Percentiles rank a stretch among this genome's conserved stretches.
phyloP scores from a whole-genome alignment of 35 echinoderm and acorn worm species.

The Chiridota heheva region DNA sequence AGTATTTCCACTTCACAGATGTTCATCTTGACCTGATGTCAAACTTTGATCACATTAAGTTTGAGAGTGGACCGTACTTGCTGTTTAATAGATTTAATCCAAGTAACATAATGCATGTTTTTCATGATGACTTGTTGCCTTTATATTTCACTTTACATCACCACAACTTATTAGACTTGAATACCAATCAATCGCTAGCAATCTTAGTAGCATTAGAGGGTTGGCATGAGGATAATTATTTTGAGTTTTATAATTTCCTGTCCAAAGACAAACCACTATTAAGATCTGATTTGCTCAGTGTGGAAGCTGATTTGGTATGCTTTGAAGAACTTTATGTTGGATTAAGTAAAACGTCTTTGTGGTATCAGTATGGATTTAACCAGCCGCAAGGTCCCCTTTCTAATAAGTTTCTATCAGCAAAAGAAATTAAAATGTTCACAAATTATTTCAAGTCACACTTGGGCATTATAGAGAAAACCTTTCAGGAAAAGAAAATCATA shows the following conservation, averaged over 20 bases:
- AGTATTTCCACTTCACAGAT: slow-evolving; percentile 88
- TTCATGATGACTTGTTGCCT: slow-evolving; percentile 92
- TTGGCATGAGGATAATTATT: slow-evolving; percentile 52
- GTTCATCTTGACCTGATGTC: slow-evolving; percentile 18
- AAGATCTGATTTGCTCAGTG: slow-evolving; percentile 52
- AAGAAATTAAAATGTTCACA: slow-evolving; percentile 61
- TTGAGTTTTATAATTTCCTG: slow-evolving; percentile 62
- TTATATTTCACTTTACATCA: slow-evolving; percentile 68
- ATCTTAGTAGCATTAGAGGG: slow-evolving; percentile 72
- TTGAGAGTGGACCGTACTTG: slow-evolving; percentile 54
- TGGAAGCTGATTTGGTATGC: slow-evolving; percentile 44
- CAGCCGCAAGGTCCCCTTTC: slow-evolving; percentile 73
- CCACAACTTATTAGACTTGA: background rate
- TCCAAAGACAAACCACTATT: slow-evolving; percentile 60
- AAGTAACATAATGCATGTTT: slow-evolving; percentile 89
- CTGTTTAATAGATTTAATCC: slow-evolving; percentile 92
- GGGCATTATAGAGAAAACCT: background rate
- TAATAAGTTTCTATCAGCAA: slow-evolving; percentile 51
- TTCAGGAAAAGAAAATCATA: background rate
- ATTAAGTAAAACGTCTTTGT: slow-evolving; percentile 63
- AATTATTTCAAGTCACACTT: slow-evolving; percentile 50
- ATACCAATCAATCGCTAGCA: background rate
- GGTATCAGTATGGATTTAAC: slow-evolving; percentile 98
- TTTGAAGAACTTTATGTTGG: slow-evolving; percentile 83
- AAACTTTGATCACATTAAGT: slow-evolving; percentile 13